Percentiles rank a stretch among this genome's conserved stretches.
Conservation (phyloP, 2,797 vertebrate genomes). For the Megaceryle alcyon region DNA sequence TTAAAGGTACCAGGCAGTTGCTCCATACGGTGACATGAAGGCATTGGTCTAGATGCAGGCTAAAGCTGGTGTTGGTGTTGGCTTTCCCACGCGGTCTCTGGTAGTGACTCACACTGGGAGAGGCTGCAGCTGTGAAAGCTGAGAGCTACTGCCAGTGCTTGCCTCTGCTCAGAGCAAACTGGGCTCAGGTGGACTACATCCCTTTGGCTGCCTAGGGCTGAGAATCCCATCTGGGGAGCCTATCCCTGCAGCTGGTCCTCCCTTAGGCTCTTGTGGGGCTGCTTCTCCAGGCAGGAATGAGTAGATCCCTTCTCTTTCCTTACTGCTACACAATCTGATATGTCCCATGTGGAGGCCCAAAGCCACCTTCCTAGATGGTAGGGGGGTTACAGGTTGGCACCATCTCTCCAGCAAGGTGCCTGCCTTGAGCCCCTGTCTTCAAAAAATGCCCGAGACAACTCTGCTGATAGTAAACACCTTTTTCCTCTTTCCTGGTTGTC, state of each 20-base stretch:
- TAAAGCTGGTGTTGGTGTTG: background rate
- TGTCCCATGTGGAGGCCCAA: background rate
- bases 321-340: accelerated
- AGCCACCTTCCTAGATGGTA: background rate
- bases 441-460: accelerated
- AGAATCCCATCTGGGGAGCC: background rate
- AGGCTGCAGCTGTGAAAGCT: background rate
- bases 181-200: background rate
- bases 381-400: background rate
- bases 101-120: accelerated
- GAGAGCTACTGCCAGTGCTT: accelerated
- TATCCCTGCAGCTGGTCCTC: accelerated
- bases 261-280: accelerated
- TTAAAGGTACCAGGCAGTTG: background rate
- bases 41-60: background rate
- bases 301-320: background rate
- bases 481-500: background rate
- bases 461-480: accelerated
- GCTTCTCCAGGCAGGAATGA: accelerated
- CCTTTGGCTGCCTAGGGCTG: accelerated
- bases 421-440: accelerated
- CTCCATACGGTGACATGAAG: background rate
- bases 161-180: background rate
- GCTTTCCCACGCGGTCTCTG: background rate
- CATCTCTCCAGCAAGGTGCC: accelerated